A percentile compares a stretch with the other conserved stretches of the same genome.
These are phyloP conservation scores for Epistrophe grossulariae DNA, from an alignment of 2,888 invertebrate genomes.

Conservation along the genomic window DNA sequence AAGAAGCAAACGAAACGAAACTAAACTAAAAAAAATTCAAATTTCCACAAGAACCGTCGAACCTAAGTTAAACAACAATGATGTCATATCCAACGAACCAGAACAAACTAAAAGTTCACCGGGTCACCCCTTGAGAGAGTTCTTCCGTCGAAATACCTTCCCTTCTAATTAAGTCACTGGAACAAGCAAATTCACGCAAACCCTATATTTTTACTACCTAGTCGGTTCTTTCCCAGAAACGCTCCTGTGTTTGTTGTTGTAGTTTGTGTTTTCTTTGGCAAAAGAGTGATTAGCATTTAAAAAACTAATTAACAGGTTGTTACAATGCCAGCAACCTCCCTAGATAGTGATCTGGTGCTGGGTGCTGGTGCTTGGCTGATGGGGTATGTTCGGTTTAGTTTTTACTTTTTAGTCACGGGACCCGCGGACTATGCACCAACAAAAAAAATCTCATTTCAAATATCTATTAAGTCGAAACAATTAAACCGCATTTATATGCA, in stretches of 20 bases:
- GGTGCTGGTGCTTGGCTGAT: background rate
- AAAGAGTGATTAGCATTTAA: slow-evolving; percentile 74
- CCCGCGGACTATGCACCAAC: slow-evolving; percentile 20
- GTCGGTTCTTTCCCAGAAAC: background rate
- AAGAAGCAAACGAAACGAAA: slow-evolving; percentile 5
- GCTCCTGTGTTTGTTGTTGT: background rate
- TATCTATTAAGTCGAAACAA: slow-evolving; percentile 54
- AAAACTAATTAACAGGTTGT: slow-evolving; percentile 74
- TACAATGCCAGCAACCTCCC: slow-evolving; percentile 61
- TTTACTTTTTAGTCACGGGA: slow-evolving; percentile 30
- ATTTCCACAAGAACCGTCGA: slow-evolving; percentile 52
- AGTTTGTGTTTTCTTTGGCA: slow-evolving; percentile 8
- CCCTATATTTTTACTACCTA: background rate
- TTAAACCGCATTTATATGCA: slow-evolving; percentile 27
- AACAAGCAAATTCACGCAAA: slow-evolving; percentile 65
- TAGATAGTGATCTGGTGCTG: slow-evolving; percentile 57
- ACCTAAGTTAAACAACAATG: slow-evolving; percentile 48
- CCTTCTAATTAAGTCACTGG: slow-evolving; percentile 72
- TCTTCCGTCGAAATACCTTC: slow-evolving; percentile 25
- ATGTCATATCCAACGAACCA: slow-evolving; percentile 60
- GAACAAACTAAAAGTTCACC: slow-evolving; percentile 52
- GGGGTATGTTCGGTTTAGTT: slow-evolving; percentile 8
- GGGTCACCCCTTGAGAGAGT: slow-evolving; percentile 57
- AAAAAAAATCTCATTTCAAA: slow-evolving; percentile 46
- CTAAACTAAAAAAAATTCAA: slow-evolving; percentile 63